phyloP scores from a whole-genome alignment of 2,113 vertebrate species.

The Pterocles gutturalis region DNA sequence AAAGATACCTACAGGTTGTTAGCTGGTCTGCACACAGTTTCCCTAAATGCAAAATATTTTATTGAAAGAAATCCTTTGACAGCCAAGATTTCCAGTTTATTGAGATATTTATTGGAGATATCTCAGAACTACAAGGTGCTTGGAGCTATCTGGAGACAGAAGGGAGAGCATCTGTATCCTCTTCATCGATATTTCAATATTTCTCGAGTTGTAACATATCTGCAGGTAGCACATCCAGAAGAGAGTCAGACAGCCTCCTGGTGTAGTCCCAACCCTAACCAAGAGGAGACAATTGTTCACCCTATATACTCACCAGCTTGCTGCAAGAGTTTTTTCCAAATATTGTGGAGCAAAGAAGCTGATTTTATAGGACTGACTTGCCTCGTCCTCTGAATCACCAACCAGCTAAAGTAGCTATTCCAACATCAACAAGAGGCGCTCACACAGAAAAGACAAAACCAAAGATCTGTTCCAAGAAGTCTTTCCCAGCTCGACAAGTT shows the following conservation, averaged over 20 bases:
- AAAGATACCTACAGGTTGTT: not conserved
- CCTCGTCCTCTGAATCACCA: constrained; percentile 36
- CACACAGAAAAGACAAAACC: constrained; percentile 62
- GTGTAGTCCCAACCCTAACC: not conserved
- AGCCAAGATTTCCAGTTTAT: not conserved
- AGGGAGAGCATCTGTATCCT: not conserved
- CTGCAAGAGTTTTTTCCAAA: not conserved
- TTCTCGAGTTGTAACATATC: not conserved
- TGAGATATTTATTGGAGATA: not conserved
- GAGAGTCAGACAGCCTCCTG: not conserved
- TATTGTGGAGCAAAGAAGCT: not conserved
- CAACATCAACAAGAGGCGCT: constrained; percentile 49
- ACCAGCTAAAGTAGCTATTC: constrained; percentile 21
- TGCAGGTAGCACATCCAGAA: not conserved
- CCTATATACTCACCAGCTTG: not conserved
- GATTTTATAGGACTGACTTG: constrained; percentile 3
- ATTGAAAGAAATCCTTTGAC: not conserved
- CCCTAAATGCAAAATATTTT: not conserved
- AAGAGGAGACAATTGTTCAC: not conserved
- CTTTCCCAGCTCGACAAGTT: constrained; percentile 68
- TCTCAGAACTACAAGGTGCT: not conserved
- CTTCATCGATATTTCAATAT: fast-evolving
- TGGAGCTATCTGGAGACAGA: not conserved
- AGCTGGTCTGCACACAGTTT: not conserved
- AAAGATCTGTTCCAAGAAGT: constrained; percentile 52